Percentiles rank a stretch among this genome's conserved stretches.
Evolutionary conservation across 2,888 invertebrate species (phyloP).

Genomic region (Melanostoma scalare): DNA sequence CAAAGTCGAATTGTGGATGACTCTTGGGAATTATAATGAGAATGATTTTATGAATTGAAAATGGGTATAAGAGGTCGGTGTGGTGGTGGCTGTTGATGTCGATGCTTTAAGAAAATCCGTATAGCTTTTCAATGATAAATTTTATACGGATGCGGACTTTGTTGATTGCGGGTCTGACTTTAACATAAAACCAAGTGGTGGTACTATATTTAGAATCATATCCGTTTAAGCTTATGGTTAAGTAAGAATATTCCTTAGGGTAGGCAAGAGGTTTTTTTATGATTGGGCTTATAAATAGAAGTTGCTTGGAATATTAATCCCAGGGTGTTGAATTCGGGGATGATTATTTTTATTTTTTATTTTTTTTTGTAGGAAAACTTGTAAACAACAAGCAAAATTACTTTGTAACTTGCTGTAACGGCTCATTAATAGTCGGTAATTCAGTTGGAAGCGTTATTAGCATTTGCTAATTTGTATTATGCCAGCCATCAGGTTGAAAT

Average conservation of each 20-base stretch:
- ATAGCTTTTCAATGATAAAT: conserved; percentile 19
- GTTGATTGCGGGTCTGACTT: conserved; percentile 11
- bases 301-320: conserved; percentile 27
- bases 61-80: neutral
- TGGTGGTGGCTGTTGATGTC: conserved; percentile 9
- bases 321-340: neutral
- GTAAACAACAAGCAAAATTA: neutral
- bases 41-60: conserved; percentile 54
- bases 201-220: neutral
- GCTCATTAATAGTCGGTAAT: conserved; percentile 18
- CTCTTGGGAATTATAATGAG: conserved; percentile 68
- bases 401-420: conserved; percentile 4
- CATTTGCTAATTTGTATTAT: conserved; percentile 8
- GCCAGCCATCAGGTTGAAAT: neutral
- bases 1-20: conserved; percentile 55
- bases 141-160: conserved; percentile 5
- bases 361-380: neutral
- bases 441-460: conserved; percentile 6
- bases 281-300: neutral
- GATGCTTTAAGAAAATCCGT: conserved; percentile 8
- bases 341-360: neutral
- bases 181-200: conserved; percentile 12
- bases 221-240: neutral
- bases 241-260: neutral
- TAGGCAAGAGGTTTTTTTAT: conserved; percentile 7